A percentile compares a stretch with the other conserved stretches of the same genome.
Conservation (phyloP, 2,113 vertebrate genomes). For the Epinephelus cyanopodus region DNA sequence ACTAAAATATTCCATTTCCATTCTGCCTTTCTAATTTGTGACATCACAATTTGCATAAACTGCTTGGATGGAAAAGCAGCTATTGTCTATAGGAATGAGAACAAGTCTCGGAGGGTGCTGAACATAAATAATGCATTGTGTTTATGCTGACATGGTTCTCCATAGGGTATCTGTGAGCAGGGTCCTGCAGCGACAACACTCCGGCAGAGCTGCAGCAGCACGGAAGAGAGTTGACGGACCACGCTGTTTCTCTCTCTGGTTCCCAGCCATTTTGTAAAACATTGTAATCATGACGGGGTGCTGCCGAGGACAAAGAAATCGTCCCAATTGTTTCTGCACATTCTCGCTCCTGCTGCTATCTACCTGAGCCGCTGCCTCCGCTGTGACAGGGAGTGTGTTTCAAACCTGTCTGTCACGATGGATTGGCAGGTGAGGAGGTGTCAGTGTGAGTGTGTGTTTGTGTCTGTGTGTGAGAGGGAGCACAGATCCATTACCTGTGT, state of each 20-base stretch:
- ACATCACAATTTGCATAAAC: constrained; percentile 47
- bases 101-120: constrained; percentile 22
- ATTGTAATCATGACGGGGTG: constrained; percentile 44
- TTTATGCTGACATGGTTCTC: constrained; percentile 41
- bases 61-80: constrained; percentile 34
- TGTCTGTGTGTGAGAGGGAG: background rate
- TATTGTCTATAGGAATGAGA: constrained; percentile 43
- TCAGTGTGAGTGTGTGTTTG: background rate
- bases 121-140: constrained; percentile 65
- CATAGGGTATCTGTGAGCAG: constrained; percentile 18
- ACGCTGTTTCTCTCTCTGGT: constrained; percentile 18
- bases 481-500: constrained; percentile 25
- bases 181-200: constrained; percentile 13
- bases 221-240: constrained; percentile 16
- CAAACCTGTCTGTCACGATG: constrained; percentile 54
- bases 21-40: constrained; percentile 17
- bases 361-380: constrained; percentile 19
- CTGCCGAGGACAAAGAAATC: constrained; percentile 34
- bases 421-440: constrained; percentile 54
- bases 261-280: constrained; percentile 54
- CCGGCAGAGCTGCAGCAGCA: constrained; percentile 7
- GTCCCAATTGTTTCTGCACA: constrained; percentile 11
- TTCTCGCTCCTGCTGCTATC: constrained; percentile 34
- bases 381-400: constrained; percentile 46
- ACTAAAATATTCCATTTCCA: background rate